Evolutionary conservation across 2,113 vertebrate genomes (phyloP).

Genomic region (Lasiurus cinereus): DNA sequence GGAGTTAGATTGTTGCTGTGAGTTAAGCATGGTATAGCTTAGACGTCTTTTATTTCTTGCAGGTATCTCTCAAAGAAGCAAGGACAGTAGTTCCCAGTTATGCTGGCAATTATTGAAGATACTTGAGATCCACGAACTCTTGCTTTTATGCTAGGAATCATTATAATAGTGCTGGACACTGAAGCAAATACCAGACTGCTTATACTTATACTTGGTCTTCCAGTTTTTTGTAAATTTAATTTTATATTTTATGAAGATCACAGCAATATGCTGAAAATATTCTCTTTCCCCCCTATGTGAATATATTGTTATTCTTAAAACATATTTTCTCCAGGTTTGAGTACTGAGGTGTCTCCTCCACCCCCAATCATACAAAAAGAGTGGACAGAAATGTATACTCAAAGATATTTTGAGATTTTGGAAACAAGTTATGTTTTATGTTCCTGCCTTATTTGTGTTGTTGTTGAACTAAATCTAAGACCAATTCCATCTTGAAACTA

Average conservation of each 20-base stretch:
- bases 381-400: slow-evolving; percentile 51
- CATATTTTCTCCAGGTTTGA: slow-evolving; percentile 80
- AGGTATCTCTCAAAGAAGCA: slow-evolving; percentile 99
- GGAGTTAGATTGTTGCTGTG: neutral
- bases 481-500: slow-evolving; percentile 84
- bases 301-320: slow-evolving; percentile 84
- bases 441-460: slow-evolving; percentile 69
- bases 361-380: neutral
- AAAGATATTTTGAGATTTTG: slow-evolving; percentile 60
- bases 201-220: slow-evolving; percentile 89
- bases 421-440: slow-evolving; percentile 59
- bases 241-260: slow-evolving; percentile 86
- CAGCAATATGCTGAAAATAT: slow-evolving; percentile 86
- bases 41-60: slow-evolving; percentile 80
- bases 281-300: slow-evolving; percentile 74
- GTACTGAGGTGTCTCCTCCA: neutral
- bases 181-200: slow-evolving; percentile 86
- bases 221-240: slow-evolving; percentile 85
- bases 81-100: slow-evolving; percentile 90
- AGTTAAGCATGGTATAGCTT: neutral
- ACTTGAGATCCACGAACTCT: slow-evolving; percentile 84
- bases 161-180: slow-evolving; percentile 89
- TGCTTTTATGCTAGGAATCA: slow-evolving; percentile 85
- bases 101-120: slow-evolving; percentile 82
- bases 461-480: slow-evolving; percentile 81